Conservation (phyloP, 2,113 vertebrate genomes). For the Lophotis ruficrista region DNA sequence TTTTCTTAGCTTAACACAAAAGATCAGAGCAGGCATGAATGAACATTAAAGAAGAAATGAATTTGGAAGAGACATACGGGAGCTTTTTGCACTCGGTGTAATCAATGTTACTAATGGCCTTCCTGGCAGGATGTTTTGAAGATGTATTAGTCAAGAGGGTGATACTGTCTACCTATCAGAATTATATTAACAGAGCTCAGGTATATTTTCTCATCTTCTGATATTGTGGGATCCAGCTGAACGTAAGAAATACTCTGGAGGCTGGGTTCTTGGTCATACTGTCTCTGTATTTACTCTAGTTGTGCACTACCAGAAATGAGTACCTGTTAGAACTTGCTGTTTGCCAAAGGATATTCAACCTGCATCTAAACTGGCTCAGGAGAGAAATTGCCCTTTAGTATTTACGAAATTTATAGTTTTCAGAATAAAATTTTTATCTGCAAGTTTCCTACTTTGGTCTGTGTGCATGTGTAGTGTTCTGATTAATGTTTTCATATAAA, state of each 20-base stretch:
- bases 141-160: slow-evolving; percentile 46
- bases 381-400: not conserved
- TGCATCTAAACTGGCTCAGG: not conserved
- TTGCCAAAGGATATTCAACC: not conserved
- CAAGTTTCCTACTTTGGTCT: not conserved
- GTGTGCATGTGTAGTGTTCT: not conserved
- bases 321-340: not conserved
- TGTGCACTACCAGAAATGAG: not conserved
- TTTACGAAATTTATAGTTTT: not conserved
- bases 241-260: not conserved
- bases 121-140: slow-evolving; percentile 59
- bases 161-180: slow-evolving; percentile 42
- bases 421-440: not conserved
- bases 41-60: slow-evolving; percentile 68
- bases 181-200: slow-evolving; percentile 41
- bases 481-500: not conserved
- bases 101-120: slow-evolving; percentile 65
- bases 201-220: slow-evolving; percentile 50
- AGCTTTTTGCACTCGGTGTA: slow-evolving; percentile 44
- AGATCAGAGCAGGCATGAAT: slow-evolving; percentile 53
- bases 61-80: slow-evolving; percentile 41
- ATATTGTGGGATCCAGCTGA: not conserved
- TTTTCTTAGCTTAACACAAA: slow-evolving; percentile 57
- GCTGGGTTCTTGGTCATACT: not conserved
- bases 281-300: not conserved